Conservation (phyloP, 2,888 invertebrate genomes). For the Andrena flavipes region DNA sequence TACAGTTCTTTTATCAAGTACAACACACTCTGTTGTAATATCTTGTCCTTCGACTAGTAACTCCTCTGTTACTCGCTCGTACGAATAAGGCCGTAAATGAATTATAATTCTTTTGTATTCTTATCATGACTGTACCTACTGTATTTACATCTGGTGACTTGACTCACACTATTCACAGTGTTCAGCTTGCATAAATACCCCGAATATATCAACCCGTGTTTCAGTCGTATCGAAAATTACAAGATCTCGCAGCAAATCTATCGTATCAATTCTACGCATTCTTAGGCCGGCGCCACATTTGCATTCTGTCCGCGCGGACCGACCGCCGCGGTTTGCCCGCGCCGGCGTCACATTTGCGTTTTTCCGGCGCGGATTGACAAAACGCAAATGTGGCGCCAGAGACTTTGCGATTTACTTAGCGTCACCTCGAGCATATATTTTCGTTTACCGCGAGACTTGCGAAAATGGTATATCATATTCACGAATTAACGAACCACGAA, state of each 20-base stretch:
- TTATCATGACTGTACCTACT: conserved; percentile 4
- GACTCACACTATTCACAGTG: neutral
- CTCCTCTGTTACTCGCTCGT: conserved; percentile 6
- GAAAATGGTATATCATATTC: neutral
- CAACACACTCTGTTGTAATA: conserved; percentile 8
- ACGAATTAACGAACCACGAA: neutral
- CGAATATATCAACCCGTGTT: neutral
- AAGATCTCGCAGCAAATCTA: neutral
- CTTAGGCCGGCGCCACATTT: too few relatives aligned
- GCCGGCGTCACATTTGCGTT: too few relatives aligned
- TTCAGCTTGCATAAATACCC: neutral
- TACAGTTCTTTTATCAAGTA: conserved; percentile 33
- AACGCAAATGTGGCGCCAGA: too few relatives aligned
- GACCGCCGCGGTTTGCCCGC: too few relatives aligned
- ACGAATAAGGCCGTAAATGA: conserved; percentile 15
- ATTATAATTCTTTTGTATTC: conserved; percentile 15
- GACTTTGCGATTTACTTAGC: neutral
- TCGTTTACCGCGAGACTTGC: neutral
- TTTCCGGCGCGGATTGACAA: too few relatives aligned
- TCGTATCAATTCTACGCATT: neutral
- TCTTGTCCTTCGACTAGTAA: conserved; percentile 10
- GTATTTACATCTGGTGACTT: conserved; percentile 13
- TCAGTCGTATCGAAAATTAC: neutral
- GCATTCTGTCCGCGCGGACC: too few relatives aligned
- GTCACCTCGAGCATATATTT: neutral